Evolutionary conservation across 2,888 invertebrate genomes (phyloP), one percentile per base, ranked within the genome.

Genomic region (Osmoderma eremita): DNA sequence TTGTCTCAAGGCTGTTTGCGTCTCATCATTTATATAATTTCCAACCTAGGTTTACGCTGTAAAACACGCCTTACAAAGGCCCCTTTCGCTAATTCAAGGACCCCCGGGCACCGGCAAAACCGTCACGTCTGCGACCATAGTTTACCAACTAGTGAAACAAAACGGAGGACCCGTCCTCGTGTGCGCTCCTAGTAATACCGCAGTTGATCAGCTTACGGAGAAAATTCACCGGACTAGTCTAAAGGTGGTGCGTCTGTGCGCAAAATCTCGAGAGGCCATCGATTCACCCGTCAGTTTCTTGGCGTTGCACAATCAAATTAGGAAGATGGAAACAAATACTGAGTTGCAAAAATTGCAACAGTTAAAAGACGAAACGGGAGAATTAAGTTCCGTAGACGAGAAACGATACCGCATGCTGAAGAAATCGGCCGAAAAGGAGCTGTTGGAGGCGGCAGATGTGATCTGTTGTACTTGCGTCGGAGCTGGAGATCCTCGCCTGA

Each of bases 381-480:
- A 99, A 80, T 83, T 99, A 67, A 96, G 97, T 3, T 94, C 94
- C 0, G 92, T 93, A 0, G 99, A 99, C 81, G 98, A 99, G 81
- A 92, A 97, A 71, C 87, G 98, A 0, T 98, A 97, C 78, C 87
- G 97, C 0, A 90, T 92, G 70, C 81, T 98, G 73, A 95, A 97
- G 73, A 93, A 96, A 76, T 90, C 92, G 24, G 92, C 96, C 6
- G 98, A 98, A 79, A 89, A 94, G 63, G 92, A 97, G 72, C 84
- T 98, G 10, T 81, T 96, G 1, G 95, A 95, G 81, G 95, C 97
- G 0, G 99, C 99, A 1, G 99, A 99, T 82, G 99, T 99, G 0
- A 97, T 99, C 64, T 98, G 98, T 78, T 98, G 98, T 79, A 99
- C 99, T 0, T 99, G 99, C 80, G 98, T 99, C 0, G 98, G 98